phyloP scores from a whole-genome alignment of 2,797 vertebrate genomes.

The Tamandua tetradactyla region DNA sequence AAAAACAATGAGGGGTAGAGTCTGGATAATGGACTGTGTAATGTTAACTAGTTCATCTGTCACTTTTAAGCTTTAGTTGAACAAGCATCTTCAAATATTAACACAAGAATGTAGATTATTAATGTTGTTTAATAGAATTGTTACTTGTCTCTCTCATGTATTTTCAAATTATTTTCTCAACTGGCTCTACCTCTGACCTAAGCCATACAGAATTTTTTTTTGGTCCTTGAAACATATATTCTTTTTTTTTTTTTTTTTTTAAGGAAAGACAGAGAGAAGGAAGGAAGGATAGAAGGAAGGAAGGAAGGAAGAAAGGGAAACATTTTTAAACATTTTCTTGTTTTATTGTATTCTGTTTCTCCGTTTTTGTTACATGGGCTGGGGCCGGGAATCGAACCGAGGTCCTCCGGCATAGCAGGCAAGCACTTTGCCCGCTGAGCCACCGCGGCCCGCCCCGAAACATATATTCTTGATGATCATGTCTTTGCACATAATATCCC shows the following conservation, averaged over 20 bases:
- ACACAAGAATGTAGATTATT: slow-evolving; percentile 19
- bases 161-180: slow-evolving; percentile 57
- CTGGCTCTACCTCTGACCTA: slow-evolving; percentile 50
- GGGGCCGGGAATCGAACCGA: too few relatives aligned
- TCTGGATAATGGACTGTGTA: not conserved
- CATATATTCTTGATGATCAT: slow-evolving; percentile 61
- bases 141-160: not conserved
- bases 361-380: too few relatives aligned
- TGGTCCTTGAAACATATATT: slow-evolving; percentile 56
- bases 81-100: not conserved
- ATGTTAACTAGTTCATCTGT: not conserved
- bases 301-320: too few relatives aligned
- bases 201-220: slow-evolving; percentile 48
- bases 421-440: too few relatives aligned
- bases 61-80: not conserved
- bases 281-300: too few relatives aligned
- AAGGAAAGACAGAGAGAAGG: too few relatives aligned
- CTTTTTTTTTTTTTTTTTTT: too few relatives aligned
- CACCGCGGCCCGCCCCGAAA: too few relatives aligned
- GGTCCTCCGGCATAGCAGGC: too few relatives aligned
- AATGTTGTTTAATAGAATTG: slow-evolving; percentile 31
- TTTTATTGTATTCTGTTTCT: too few relatives aligned
- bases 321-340: too few relatives aligned
- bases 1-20: not conserved
- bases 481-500: slow-evolving; percentile 68